Evolutionary conservation across 2,888 invertebrate genomes (phyloP).

Genomic region (Philaethria dido): DNA sequence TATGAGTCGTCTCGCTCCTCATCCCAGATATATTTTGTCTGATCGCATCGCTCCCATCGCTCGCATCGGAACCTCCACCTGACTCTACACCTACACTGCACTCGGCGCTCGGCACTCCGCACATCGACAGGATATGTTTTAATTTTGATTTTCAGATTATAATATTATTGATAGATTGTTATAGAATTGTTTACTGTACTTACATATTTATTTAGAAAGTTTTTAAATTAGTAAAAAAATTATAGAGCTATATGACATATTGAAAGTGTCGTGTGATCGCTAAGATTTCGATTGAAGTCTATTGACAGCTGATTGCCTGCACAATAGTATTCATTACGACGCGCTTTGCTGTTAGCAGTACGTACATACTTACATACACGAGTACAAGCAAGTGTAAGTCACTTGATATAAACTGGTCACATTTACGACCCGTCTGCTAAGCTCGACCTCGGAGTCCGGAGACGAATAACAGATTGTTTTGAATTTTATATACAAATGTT

Average conservation of each 20-base stretch:
- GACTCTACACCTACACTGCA: constrained; percentile 9
- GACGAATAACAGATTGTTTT: neutral
- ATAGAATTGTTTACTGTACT: too few species aligned
- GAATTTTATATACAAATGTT: neutral
- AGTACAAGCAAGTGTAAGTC: neutral
- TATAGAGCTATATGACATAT: neutral
- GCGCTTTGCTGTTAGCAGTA: constrained; percentile 14
- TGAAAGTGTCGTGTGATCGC: neutral
- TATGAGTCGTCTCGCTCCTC: constrained; percentile 29
- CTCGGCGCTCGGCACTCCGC: neutral
- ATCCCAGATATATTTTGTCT: constrained; percentile 19
- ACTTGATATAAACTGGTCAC: neutral
- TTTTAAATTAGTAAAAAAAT: neutral
- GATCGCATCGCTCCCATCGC: constrained; percentile 16
- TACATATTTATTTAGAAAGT: neutral
- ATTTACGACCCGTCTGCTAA: too few species aligned
- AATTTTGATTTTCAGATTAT: neutral
- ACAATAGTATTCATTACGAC: constrained; percentile 53
- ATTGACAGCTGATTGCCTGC: constrained; percentile 46
- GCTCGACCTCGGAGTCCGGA: too few species aligned
- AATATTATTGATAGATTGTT: too few species aligned
- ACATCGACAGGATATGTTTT: neutral
- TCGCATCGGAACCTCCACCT: neutral
- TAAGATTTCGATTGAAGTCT: neutral
- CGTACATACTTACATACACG: neutral